Evolutionary conservation across 2,888 invertebrate species (phyloP).

Genomic region (Caenorhabditis sp.): DNA sequence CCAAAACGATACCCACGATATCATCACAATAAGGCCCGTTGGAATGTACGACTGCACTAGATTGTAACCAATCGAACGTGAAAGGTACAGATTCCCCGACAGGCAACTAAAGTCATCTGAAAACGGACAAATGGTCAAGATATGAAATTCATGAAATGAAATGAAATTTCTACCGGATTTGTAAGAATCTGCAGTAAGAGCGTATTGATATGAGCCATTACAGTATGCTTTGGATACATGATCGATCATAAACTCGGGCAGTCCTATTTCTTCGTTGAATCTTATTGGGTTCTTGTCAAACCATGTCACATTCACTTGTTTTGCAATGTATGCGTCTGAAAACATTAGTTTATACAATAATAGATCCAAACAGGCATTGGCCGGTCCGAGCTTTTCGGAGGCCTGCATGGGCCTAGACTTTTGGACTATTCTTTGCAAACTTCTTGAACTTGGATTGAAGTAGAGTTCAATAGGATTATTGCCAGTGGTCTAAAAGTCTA

Average conservation of each 20-base stretch:
- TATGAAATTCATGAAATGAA: not conserved
- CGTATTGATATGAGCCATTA: conserved; percentile 73
- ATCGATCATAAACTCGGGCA: conserved; percentile 74
- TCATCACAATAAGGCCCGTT: conserved; percentile 71
- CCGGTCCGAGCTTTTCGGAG: too few relatives aligned
- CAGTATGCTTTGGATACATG: conserved; percentile 67
- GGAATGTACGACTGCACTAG: conserved; percentile 74
- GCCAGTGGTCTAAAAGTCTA: too few relatives aligned
- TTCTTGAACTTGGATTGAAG: too few relatives aligned
- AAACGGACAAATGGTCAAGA: conserved; percentile 18
- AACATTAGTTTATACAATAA: too few relatives aligned
- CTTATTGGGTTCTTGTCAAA: conserved; percentile 73
- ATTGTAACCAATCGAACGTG: conserved; percentile 77
- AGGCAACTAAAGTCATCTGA: conserved; percentile 76
- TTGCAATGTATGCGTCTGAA: conserved; percentile 77
- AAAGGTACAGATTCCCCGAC: conserved; percentile 70
- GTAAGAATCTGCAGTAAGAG: conserved; percentile 69
- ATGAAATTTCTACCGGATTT: conserved; percentile 62
- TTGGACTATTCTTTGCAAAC: too few relatives aligned
- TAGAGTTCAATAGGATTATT: too few relatives aligned
- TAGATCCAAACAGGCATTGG: too few relatives aligned
- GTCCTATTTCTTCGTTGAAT: conserved; percentile 75
- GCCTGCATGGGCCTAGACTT: too few relatives aligned
- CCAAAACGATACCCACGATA: conserved; percentile 75
- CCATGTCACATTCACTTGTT: conserved; percentile 77